Evolutionary conservation across 2,888 invertebrate species (phyloP), one percentile per base, ranked within the genome.

Genomic region (Clunio marinus): DNA sequence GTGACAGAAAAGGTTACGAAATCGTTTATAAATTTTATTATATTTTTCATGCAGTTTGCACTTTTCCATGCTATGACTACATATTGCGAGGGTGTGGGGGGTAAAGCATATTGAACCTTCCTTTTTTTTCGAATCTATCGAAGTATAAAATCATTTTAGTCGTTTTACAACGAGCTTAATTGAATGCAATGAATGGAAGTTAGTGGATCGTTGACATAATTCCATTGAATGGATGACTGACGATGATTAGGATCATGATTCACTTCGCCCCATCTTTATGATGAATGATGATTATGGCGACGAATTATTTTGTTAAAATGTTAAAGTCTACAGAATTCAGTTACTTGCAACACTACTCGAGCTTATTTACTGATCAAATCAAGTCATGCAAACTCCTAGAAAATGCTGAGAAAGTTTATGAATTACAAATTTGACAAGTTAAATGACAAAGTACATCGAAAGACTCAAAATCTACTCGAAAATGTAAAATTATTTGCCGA

Each of bases 391-490:
- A 15, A 45, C 13, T n/a, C 45, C 5, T 45, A n/a, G 15, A 15
- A 15, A 4, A 45, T 15, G 57, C 51, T 4, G 32, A 57, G 25
- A 57, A 57, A 25, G 57, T 57, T 57, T 57, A 57, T 57, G 27
- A 57, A 59, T 35, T 35, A 59, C 35, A 59, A 59, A 35, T 59
- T 59, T 59, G 59, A 59, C 59, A 59, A 59, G 17, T 59, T 59
- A 59, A 59, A 59, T 59, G 59, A 59, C 59, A 59, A 59, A 59
- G 32, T 59, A 35, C 59, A 28, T n/a, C 35, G 20, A 27, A 35
- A 15, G 59, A 35, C 25, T 17, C n/a, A 28, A 58, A 58, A 58
- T 25, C 58, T 27, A 58, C 59, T 59, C 59, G 59, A 35, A 59
- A 45, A 32, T 4, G 46, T 4, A 55, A 55, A 58, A 32, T 59